A percentile compares a stretch with the other conserved stretches of the same genome.
Evolutionary conservation across 2,888 invertebrate genomes (phyloP).

Genomic region (Physocephala rufipes): DNA sequence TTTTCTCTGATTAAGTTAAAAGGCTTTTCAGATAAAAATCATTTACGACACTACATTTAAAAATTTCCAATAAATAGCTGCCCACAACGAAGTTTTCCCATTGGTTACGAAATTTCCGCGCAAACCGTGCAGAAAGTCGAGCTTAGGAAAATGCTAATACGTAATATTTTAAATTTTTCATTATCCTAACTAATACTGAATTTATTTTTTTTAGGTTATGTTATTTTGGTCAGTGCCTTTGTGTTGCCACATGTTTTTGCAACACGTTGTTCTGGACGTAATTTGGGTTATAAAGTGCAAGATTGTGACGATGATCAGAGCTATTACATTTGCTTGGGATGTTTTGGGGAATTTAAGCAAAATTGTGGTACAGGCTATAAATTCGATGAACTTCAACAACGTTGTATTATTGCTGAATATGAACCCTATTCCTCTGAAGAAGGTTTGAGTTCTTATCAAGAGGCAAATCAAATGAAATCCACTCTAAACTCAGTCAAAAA

Average conservation of each 20-base stretch:
- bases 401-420: constrained; percentile 41
- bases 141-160: constrained; percentile 22
- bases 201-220: background rate
- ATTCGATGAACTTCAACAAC: constrained; percentile 40
- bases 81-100: background rate
- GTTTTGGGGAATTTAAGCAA: constrained; percentile 36
- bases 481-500: too few relatives aligned
- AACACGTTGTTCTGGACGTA: constrained; percentile 19
- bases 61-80: constrained; percentile 23
- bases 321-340: constrained; percentile 43
- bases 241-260: constrained; percentile 20
- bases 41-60: background rate
- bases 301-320: constrained; percentile 43
- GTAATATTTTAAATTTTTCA: constrained; percentile 4
- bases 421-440: constrained; percentile 32
- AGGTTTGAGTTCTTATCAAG: background rate
- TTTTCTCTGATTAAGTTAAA: constrained; percentile 19
- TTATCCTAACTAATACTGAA: background rate
- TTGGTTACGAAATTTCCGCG: constrained; percentile 22
- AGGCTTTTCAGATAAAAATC: constrained; percentile 3
- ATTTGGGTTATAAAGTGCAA: constrained; percentile 42
- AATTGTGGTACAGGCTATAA: constrained; percentile 40
- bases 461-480: too few relatives aligned
- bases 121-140: constrained; percentile 13
- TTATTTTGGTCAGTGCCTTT: constrained; percentile 18